Percentiles rank a stretch among this genome's conserved stretches.
Conservation (phyloP, 2,888 invertebrate genomes). For the Drosophila mulleri region DNA sequence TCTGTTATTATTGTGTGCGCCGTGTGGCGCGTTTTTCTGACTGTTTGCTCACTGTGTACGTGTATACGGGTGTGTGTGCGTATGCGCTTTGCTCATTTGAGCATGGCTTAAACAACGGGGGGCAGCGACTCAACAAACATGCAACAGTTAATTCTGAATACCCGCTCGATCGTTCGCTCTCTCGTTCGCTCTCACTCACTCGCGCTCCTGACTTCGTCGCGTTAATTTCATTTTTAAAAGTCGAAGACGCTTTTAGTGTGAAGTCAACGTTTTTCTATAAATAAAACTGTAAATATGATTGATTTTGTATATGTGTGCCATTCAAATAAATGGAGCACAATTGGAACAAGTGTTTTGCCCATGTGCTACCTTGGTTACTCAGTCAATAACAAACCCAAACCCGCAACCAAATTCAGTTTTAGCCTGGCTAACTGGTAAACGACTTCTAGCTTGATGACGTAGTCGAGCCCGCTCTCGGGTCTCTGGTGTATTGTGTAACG, state of each 20-base stretch:
- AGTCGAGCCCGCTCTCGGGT: constrained; percentile 41
- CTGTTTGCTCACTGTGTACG: constrained; percentile 23
- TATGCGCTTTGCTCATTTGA: constrained; percentile 58
- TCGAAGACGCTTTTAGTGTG: constrained; percentile 31
- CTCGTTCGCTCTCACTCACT: not conserved
- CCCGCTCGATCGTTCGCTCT: constrained; percentile 22
- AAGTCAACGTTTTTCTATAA: constrained; percentile 16
- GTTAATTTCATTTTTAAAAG: constrained; percentile 29
- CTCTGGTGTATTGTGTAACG: constrained; percentile 67
- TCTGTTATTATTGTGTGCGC: constrained; percentile 43
- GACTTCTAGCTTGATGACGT: constrained; percentile 66
- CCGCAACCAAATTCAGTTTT: constrained; percentile 34
- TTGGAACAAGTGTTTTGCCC: constrained; percentile 58
- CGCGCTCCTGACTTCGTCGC: constrained; percentile 12
- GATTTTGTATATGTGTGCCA: constrained; percentile 36
- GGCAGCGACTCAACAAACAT: constrained; percentile 56
- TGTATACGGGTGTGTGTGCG: constrained; percentile 15
- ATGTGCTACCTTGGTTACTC: constrained; percentile 71
- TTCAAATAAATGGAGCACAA: constrained; percentile 36
- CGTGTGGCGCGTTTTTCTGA: constrained; percentile 6
- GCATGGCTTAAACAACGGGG: constrained; percentile 75
- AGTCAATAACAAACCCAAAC: constrained; percentile 45
- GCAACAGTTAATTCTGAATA: constrained; percentile 66
- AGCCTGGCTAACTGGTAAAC: constrained; percentile 37
- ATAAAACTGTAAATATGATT: constrained; percentile 24